Evolutionary conservation across 23 tunicate genomes (phyloP).

Genomic region (Pegea sp.): DNA sequence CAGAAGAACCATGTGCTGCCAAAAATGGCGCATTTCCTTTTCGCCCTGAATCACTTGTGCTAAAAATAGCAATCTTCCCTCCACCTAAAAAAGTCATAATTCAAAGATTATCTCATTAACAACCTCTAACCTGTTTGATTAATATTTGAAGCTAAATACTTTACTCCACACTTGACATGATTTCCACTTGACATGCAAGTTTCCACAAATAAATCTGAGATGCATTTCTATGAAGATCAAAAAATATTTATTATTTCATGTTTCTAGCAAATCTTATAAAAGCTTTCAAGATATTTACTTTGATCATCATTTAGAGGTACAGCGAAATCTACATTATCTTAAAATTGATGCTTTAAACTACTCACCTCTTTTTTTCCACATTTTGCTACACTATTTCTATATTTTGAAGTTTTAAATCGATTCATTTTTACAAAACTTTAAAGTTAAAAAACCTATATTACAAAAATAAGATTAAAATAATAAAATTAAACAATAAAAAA

Average conservation of each 20-base stretch:
- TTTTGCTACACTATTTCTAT: conserved; percentile 32
- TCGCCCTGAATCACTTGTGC: conserved; percentile 21
- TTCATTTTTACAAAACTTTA: too few relatives aligned
- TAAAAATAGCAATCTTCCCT: conserved; percentile 52
- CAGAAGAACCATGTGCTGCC: conserved; percentile 39
- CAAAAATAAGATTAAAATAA: too few relatives aligned
- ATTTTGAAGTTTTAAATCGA: conserved; percentile 70
- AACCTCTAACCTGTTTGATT: conserved; percentile 59
- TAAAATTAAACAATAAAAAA: too few relatives aligned
- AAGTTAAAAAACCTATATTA: too few relatives aligned
- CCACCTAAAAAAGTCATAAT: conserved; percentile 49
- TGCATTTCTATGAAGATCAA: conserved; percentile 25
- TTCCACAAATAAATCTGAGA: conserved; percentile 48
- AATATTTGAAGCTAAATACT: conserved; percentile 41
- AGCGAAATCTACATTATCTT: neutral
- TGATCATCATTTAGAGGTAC: neutral
- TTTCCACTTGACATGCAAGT: conserved; percentile 63
- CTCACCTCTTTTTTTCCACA: conserved; percentile 65
- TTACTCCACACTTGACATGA: conserved; percentile 37
- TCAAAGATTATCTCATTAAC: too few relatives aligned
- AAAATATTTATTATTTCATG: neutral
- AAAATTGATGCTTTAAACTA: neutral
- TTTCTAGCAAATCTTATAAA: neutral
- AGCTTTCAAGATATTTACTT: neutral
- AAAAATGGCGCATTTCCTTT: conserved; percentile 23